A percentile compares a stretch with the other conserved stretches of the same genome.
These are phyloP conservation scores for Parnassius orleans DNA, from an alignment of 2,888 invertebrate species.

Conservation along the genomic window DNA sequence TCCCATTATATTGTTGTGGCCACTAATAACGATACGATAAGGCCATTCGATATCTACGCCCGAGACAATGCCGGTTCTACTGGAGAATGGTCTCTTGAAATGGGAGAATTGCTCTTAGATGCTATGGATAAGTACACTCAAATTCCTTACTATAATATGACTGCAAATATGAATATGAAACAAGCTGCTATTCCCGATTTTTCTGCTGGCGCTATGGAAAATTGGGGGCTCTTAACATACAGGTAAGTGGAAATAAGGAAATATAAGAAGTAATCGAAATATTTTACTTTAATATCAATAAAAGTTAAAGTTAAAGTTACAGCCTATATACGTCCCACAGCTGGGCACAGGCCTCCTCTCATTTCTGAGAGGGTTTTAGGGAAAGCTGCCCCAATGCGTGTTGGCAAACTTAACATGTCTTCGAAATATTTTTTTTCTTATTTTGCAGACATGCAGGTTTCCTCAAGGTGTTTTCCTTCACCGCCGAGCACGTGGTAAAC, in stretches of 20 bases:
- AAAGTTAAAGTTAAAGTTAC: too few relatives aligned
- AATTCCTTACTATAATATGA: constrained; percentile 75
- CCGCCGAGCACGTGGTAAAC: too few relatives aligned
- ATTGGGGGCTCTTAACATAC: constrained; percentile 91
- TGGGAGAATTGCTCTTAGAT: constrained; percentile 67
- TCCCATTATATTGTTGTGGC: constrained; percentile 83
- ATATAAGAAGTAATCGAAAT: too few relatives aligned
- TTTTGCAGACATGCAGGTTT: too few relatives aligned
- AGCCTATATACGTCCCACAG: too few relatives aligned
- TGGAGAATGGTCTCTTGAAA: constrained; percentile 66
- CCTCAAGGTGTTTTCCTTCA: too few relatives aligned
- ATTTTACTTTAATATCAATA: too few relatives aligned
- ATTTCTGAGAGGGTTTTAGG: too few relatives aligned
- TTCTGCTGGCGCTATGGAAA: constrained; percentile 91
- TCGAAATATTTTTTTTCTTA: too few relatives aligned
- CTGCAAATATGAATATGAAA: constrained; percentile 77
- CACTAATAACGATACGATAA: constrained; percentile 34
- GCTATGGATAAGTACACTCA: constrained; percentile 82
- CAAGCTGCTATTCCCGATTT: constrained; percentile 91
- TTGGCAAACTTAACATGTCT: too few relatives aligned
- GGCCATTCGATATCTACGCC: constrained; percentile 69
- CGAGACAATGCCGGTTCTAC: constrained; percentile 59
- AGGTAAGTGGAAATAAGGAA: constrained; percentile 58
- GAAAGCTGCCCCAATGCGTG: too few relatives aligned
- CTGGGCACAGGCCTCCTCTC: too few relatives aligned